Evolutionary conservation across 2,888 invertebrate species (phyloP).

Genomic region (Lobophora halterata): DNA sequence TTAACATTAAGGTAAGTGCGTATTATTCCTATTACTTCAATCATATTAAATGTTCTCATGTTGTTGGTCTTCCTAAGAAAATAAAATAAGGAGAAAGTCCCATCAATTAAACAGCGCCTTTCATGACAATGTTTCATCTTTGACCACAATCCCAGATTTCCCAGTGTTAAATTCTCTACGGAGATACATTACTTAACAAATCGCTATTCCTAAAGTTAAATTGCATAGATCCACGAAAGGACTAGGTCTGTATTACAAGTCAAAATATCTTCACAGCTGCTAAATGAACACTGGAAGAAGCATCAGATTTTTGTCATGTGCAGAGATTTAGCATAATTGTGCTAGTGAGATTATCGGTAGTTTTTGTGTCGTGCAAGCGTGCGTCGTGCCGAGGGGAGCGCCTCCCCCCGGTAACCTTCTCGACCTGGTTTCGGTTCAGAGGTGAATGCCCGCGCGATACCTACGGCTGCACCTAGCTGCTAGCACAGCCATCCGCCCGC

Average conservation of each 20-base stretch:
- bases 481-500: constrained; percentile 28
- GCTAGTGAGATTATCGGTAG: constrained; percentile 25
- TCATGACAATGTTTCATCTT: constrained; percentile 7
- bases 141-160: constrained; percentile 4
- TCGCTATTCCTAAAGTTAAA: neutral
- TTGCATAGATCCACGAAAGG: too few relatives aligned
- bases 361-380: constrained; percentile 29
- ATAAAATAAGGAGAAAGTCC: constrained; percentile 1
- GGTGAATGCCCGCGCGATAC: constrained; percentile 64
- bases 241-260: too few relatives aligned
- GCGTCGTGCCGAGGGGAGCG: constrained; percentile 26
- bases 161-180: neutral
- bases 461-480: constrained; percentile 45
- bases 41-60: too few relatives aligned
- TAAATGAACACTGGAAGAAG: too few relatives aligned
- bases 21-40: too few relatives aligned
- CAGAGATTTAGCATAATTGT: constrained; percentile 15
- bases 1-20: too few relatives aligned
- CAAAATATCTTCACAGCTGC: too few relatives aligned
- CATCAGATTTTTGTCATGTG: constrained; percentile 1
- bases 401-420: constrained; percentile 53
- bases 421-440: constrained; percentile 74
- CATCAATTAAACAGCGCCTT: neutral
- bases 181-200: neutral
- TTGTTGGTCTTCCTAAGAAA: too few relatives aligned